Evolutionary conservation across 1,140 invertebrate genomes (phyloP).

Genomic region (Cardiocondyla obscurior): DNA sequence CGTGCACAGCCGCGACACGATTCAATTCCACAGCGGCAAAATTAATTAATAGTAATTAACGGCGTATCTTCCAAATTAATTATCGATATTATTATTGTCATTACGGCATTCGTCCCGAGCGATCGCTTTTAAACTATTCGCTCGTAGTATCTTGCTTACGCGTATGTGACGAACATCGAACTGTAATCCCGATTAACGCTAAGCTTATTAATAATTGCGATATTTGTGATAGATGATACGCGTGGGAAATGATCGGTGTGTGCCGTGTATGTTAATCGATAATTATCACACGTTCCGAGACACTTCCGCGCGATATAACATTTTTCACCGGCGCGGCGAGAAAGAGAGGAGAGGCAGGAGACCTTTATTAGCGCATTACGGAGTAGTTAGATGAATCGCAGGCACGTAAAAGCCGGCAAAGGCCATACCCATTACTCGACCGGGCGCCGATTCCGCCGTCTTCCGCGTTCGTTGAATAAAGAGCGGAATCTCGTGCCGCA

Average conservation of each 20-base stretch:
- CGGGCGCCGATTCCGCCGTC: not conserved
- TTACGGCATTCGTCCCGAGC: not conserved
- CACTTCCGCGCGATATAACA: not conserved
- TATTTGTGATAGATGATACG: not conserved
- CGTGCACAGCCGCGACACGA: not conserved
- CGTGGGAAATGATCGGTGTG: not conserved
- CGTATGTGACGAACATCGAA: not conserved
- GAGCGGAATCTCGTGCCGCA: slow-evolving; percentile 21
- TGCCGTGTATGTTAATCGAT: not conserved
- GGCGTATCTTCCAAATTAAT: not conserved
- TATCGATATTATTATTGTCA: not conserved
- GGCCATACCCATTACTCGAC: slow-evolving; percentile 36
- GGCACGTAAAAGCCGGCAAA: slow-evolving; percentile 10
- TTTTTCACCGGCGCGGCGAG: slow-evolving; percentile 14
- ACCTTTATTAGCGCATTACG: slow-evolving; percentile 13
- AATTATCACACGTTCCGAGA: slow-evolving; percentile 7
- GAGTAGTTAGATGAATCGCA: slow-evolving; percentile 42
- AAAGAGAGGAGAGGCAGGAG: not conserved
- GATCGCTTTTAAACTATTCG: not conserved
- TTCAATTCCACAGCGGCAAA: not conserved
- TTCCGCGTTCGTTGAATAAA: slow-evolving; percentile 53
- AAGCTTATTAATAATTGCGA: slow-evolving; percentile 25
- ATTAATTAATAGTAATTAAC: slow-evolving; percentile 28
- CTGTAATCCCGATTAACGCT: slow-evolving; percentile 23
- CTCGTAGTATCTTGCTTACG: slow-evolving; percentile 1